phyloP scores from a whole-genome alignment of 37 sponge, comb jelly and placozoan species.

The Halichondria panicea region DNA sequence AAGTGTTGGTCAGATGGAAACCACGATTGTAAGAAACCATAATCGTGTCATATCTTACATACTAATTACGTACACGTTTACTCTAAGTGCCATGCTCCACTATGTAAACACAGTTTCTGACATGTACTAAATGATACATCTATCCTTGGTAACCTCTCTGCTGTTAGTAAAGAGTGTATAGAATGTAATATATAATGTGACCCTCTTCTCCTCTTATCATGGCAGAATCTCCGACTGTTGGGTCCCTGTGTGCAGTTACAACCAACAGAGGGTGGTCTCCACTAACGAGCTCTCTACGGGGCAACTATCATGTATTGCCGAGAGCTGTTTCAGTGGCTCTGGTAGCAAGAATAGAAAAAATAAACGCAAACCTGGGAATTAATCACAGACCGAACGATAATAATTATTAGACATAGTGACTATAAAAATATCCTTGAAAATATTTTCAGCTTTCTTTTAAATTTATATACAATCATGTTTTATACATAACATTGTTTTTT shows the following conservation, averaged over 20 bases:
- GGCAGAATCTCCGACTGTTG: constrained; percentile 18
- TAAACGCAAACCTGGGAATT: constrained; percentile 25
- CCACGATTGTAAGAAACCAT: constrained; percentile 44
- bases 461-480: too few species aligned
- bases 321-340: constrained; percentile 13
- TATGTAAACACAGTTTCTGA: constrained; percentile 28
- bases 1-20: constrained; percentile 35
- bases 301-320: constrained; percentile 21
- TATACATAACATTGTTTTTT: too few species aligned
- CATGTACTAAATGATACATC: too few species aligned
- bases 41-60: too few species aligned
- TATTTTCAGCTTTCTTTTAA: too few species aligned
- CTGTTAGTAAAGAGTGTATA: too few species aligned
- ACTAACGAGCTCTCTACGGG: constrained; percentile 3
- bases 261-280: constrained; percentile 2
- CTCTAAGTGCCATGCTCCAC: constrained; percentile 16
- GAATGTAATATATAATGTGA: too few species aligned
- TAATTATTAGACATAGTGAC: too few species aligned
- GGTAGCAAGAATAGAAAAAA: background rate
- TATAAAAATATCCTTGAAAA: too few species aligned
- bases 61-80: background rate
- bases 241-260: constrained; percentile 19
- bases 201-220: too few species aligned
- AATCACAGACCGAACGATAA: too few species aligned
- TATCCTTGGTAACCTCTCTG: too few species aligned